Base-by-base conservation (phyloP, 2,888 invertebrate species). In the Cryptophagus acutangulus region DNA sequence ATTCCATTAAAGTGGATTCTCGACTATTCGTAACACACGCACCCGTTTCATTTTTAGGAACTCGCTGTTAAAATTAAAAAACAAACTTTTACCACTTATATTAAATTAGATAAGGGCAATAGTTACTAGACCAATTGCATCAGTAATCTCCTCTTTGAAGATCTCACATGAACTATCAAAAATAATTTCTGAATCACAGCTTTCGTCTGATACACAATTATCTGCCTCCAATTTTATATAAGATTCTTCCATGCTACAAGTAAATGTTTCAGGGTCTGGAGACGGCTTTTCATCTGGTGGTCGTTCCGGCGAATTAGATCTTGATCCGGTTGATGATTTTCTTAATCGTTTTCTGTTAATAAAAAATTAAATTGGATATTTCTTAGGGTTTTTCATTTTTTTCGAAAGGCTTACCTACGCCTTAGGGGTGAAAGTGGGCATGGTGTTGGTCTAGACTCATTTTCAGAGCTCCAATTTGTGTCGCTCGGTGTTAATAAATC, bases 311-410 rank as follows among this genome's bases (percentile, higher is more conserved):
- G 76, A 75, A 28, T 75, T 75, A 54, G 73, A 71, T 5, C 70
- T 69, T 5, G 71, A 71, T 47, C 81, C 81, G 40, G 79, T 81
- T 5, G 82, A 82, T 14, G 78, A 75, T 66, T 82, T 82, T 52
- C 82, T 68, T 59, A 82, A 68, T 45, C 82, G 68, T 67, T 79
- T 82, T 43, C 81, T 74, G 39, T 61, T 38, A 65, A 61, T 14
- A 18, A 46, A 42, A 38, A 45, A 29, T 10, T 20, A 8, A 20
- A 20, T 20, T 20, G 20, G 9, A 8, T 6, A 20, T 8, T 20
- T 20, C n/a, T n/a, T 6, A 20, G 9, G 9, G 9, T 20, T 20
- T 20, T 8, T 20, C 6, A 20, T 20, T 20, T 20, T 20, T n/a
- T n/a, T n/a, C n/a, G n/a, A n/a, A 20, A 9, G 20, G 9, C 29